phyloP scores from a whole-genome alignment of 2,113 vertebrate species.

The Tachysurus vachellii region DNA sequence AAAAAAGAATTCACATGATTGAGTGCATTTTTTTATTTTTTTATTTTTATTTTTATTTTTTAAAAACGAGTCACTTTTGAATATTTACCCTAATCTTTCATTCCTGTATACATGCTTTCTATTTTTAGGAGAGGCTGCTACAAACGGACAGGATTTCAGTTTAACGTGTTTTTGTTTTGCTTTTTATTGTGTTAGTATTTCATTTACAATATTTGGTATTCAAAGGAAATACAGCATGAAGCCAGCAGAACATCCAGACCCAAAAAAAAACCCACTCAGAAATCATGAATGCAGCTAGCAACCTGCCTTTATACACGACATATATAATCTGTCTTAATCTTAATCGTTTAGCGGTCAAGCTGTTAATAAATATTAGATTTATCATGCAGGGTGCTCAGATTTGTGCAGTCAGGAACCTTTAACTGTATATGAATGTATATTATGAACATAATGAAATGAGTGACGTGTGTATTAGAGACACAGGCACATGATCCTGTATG shows the following conservation, averaged over 20 bases:
- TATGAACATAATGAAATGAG: background rate
- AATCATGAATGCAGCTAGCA: no score
- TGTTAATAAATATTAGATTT: background rate
- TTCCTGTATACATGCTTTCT: background rate
- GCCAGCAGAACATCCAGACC: background rate
- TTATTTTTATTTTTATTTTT: background rate
- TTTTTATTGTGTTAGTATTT: background rate
- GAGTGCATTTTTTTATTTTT: background rate
- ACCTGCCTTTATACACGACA: background rate
- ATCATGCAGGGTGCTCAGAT: background rate
- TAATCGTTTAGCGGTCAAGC: background rate
- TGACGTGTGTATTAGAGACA: background rate
- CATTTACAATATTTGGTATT: background rate
- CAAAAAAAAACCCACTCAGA: no score
- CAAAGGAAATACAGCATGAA: background rate
- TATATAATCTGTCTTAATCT: background rate
- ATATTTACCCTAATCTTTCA: background rate
- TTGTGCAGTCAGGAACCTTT: background rate
- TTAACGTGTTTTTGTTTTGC: background rate
- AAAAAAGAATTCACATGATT: slow-evolving; percentile 38
- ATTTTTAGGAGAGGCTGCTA: background rate
- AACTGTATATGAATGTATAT: background rate
- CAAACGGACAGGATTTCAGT: background rate
- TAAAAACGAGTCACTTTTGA: background rate
- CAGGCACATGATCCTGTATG: no score